Conservation (phyloP, 2,888 invertebrate species). For the Euzetes globulus region DNA sequence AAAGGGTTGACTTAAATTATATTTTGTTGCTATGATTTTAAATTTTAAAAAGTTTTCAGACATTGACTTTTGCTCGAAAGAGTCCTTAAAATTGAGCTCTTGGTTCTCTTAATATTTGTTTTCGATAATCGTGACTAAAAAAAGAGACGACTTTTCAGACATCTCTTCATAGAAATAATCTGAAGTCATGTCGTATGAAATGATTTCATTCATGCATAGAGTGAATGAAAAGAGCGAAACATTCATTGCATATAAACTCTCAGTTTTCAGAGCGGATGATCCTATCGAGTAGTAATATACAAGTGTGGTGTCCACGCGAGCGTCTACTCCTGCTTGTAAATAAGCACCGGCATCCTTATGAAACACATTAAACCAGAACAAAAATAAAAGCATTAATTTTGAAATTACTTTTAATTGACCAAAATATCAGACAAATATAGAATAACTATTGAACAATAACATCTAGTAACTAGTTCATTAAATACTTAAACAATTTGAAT, state of each 20-base stretch:
- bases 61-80: too few relatives aligned
- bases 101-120: background rate
- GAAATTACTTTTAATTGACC: background rate
- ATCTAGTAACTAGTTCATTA: too few relatives aligned
- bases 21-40: too few relatives aligned
- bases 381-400: background rate
- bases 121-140: background rate
- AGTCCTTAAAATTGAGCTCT: too few relatives aligned
- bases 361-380: background rate
- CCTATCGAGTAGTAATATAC: conserved; percentile 3
- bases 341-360: background rate
- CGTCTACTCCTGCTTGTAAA: background rate
- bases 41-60: too few relatives aligned
- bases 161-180: background rate
- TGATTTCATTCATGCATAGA: conserved; percentile 24
- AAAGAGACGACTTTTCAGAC: background rate
- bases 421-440: too few relatives aligned
- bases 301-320: conserved; percentile 28
- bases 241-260: background rate
- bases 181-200: conserved; percentile 26
- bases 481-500: too few relatives aligned
- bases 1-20: too few relatives aligned
- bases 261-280: conserved; percentile 16
- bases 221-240: conserved; percentile 9
- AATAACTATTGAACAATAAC: too few relatives aligned